Conservation (phyloP, 2,888 invertebrate species). For the Himalopsyche tibetana region DNA sequence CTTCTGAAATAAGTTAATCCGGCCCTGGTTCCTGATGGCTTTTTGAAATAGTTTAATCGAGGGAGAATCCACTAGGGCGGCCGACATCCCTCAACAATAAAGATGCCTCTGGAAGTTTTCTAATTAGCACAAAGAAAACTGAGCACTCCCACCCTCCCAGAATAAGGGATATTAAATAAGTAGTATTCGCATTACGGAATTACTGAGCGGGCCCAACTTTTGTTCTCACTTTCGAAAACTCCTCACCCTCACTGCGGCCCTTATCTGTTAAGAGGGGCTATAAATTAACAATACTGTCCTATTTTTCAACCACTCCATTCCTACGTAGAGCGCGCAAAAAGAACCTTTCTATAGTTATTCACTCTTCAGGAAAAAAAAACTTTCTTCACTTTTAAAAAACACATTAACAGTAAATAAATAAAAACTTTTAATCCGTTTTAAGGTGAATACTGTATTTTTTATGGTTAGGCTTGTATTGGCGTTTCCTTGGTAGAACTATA, state of each 20-base stretch:
- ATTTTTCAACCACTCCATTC: conserved; percentile 28
- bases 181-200: conserved; percentile 42
- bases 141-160: neutral
- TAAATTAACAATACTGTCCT: conserved; percentile 42
- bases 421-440: too few species aligned
- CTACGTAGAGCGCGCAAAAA: neutral
- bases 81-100: conserved; percentile 19
- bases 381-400: too few species aligned
- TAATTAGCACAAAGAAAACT: conserved; percentile 24
- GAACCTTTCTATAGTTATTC: too few species aligned
- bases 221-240: neutral
- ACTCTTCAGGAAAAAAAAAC: too few species aligned
- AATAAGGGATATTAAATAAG: conserved; percentile 22
- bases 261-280: conserved; percentile 8
- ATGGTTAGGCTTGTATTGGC: too few species aligned
- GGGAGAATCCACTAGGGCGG: conserved; percentile 24
- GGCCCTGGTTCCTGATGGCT: conserved; percentile 11
- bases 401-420: too few species aligned
- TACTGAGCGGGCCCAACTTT: conserved; percentile 9
- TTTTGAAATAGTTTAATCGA: conserved; percentile 42
- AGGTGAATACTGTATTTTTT: too few species aligned
- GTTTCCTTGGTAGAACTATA: too few species aligned
- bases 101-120: conserved; percentile 35
- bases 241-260: conserved; percentile 8
- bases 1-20: conserved; percentile 34